Evolutionary conservation across 30 jellyfish, hydroid and myxozoan species (phyloP).

Genomic region (Turritopsis rubra): DNA sequence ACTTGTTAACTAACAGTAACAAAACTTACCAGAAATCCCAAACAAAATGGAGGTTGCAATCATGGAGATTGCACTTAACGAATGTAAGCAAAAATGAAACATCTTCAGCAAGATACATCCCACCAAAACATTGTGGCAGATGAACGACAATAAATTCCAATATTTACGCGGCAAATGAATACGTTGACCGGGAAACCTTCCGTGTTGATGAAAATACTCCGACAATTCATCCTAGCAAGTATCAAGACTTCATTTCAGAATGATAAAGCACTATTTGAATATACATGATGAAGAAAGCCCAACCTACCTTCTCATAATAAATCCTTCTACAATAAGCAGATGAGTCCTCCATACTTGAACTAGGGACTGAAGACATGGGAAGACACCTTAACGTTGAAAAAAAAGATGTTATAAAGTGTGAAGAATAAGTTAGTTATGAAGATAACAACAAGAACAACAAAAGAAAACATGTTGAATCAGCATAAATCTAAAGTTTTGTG

Average conservation of each 20-base stretch:
- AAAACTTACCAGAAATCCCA: conserved; percentile 19
- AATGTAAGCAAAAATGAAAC: not conserved
- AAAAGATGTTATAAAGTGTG: too few relatives aligned
- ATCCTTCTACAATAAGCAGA: not conserved
- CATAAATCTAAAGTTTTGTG: too few relatives aligned
- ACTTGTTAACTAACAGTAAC: too few relatives aligned
- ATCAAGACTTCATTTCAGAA: not conserved
- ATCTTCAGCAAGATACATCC: not conserved
- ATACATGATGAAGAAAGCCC: not conserved
- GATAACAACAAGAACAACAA: too few relatives aligned
- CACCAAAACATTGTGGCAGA: conserved; percentile 22
- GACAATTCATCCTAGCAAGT: conserved; percentile 40
- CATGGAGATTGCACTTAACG: not conserved
- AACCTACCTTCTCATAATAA: not conserved
- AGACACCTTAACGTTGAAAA: not conserved
- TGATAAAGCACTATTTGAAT: not conserved
- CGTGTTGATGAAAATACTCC: conserved; percentile 39
- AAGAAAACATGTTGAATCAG: too few relatives aligned
- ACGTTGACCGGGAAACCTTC: conserved; percentile 45
- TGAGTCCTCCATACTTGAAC: not conserved
- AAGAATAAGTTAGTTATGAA: too few relatives aligned
- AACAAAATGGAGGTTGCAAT: not conserved
- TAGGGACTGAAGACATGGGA: not conserved
- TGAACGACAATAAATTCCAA: conserved; percentile 35
- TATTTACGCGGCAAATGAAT: conserved; percentile 34